phyloP scores from a whole-genome alignment of 1,140 invertebrate species.

The Drosophila lacteicornis region DNA sequence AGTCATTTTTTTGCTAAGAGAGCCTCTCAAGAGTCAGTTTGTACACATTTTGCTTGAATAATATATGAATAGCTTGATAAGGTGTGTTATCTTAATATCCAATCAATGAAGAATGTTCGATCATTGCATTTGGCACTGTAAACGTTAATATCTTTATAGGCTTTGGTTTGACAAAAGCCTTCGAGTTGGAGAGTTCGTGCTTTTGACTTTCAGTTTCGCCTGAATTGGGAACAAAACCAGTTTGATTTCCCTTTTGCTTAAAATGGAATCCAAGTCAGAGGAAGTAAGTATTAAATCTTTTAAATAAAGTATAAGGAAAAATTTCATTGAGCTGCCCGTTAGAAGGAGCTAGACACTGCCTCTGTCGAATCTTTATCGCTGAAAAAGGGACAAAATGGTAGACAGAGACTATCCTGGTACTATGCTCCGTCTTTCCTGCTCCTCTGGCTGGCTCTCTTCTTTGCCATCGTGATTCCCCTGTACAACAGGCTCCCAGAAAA shows the following conservation, averaged over 20 bases:
- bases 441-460: slow-evolving; percentile 66
- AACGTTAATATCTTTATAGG: slow-evolving; percentile 12
- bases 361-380: neutral
- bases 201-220: neutral
- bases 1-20: no score
- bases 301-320: rapidly evolving
- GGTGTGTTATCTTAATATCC: neutral
- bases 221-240: neutral
- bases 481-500: slow-evolving; percentile 60
- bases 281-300: neutral
- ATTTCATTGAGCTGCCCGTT: neutral
- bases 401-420: slow-evolving; percentile 48
- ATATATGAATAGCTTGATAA: neutral
- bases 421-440: slow-evolving; percentile 64
- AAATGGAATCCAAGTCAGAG: slow-evolving; percentile 1
- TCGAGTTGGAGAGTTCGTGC: neutral
- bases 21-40: neutral
- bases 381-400: no score
- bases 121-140: neutral
- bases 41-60: neutral
- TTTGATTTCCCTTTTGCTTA: neutral
- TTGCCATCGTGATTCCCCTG: slow-evolving; percentile 63
- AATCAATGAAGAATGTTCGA: neutral
- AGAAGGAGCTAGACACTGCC: neutral
- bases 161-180: neutral